Percentiles rank a stretch among this genome's conserved stretches.
Conservation (phyloP, 2,888 invertebrate species). For the Aleiodes leptofemur region DNA sequence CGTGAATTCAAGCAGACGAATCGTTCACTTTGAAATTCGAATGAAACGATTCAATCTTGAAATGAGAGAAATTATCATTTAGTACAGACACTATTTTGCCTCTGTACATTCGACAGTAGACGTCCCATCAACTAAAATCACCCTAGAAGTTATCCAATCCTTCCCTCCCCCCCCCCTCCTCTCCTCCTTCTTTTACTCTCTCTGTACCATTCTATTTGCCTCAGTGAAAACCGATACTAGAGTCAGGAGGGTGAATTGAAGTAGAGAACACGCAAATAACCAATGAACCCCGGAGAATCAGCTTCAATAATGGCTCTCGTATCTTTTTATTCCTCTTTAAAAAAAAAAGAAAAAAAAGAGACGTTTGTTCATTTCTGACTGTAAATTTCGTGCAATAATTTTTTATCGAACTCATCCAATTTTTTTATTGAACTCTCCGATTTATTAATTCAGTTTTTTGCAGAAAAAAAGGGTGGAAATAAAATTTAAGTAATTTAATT, state of each 20-base stretch:
- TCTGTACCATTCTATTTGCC: neutral
- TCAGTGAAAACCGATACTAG: conserved; percentile 15
- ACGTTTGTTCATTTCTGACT: no score
- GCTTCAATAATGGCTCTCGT: neutral
- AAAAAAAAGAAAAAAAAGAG: no score
- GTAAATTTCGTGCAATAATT: no score
- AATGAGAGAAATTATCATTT: neutral
- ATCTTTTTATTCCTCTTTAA: no score
- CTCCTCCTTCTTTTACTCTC: no score
- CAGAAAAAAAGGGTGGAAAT: no score
- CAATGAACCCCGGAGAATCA: neutral
- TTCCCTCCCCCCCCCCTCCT: no score
- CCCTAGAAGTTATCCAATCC: neutral
- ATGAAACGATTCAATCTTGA: neutral
- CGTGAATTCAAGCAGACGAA: neutral
- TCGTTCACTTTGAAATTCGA: neutral
- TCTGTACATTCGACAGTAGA: neutral
- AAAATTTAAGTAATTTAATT: neutral
- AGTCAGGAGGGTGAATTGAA: conserved; percentile 3
- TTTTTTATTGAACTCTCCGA: no score
- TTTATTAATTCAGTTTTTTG: no score
- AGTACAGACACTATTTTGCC: neutral
- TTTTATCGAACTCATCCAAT: no score
- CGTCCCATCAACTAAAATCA: neutral
- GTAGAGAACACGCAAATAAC: neutral